These are phyloP conservation scores for Spheniscus humboldti DNA, from an alignment of 2,797 vertebrate genomes.

Conservation along the genomic window DNA sequence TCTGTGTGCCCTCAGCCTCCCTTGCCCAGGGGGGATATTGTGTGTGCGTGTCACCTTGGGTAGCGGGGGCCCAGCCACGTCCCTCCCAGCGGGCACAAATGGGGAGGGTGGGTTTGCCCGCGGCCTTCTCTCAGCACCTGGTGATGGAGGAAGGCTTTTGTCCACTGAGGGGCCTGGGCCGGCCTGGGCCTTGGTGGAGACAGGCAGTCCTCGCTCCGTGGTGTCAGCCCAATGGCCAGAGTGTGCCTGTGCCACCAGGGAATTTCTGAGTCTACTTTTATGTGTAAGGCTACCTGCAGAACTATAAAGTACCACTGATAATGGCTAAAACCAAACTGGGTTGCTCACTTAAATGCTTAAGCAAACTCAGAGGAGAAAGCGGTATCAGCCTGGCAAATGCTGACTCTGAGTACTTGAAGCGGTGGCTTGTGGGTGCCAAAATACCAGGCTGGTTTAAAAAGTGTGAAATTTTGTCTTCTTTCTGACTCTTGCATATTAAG, in stretches of 20 bases:
- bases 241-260: background rate
- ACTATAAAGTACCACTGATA: fast-evolving
- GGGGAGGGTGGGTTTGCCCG: too few relatives aligned
- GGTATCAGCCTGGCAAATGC: too few relatives aligned
- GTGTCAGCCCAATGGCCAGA: background rate
- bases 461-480: background rate
- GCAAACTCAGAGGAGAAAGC: background rate
- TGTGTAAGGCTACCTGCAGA: background rate
- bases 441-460: background rate
- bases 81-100: background rate
- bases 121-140: background rate
- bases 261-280: background rate
- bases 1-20: too few relatives aligned
- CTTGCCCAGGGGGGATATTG: too few relatives aligned
- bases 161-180: fast-evolving
- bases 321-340: background rate
- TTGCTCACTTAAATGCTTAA: background rate
- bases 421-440: background rate
- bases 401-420: fast-evolving
- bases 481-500: background rate
- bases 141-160: background rate
- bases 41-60: background rate
- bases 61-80: background rate
- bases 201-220: fast-evolving
- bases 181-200: too few relatives aligned